Evolutionary conservation across 1,140 invertebrate species (phyloP), one percentile per base, ranked within the genome.

Genomic region (Hycleus cichorii): DNA sequence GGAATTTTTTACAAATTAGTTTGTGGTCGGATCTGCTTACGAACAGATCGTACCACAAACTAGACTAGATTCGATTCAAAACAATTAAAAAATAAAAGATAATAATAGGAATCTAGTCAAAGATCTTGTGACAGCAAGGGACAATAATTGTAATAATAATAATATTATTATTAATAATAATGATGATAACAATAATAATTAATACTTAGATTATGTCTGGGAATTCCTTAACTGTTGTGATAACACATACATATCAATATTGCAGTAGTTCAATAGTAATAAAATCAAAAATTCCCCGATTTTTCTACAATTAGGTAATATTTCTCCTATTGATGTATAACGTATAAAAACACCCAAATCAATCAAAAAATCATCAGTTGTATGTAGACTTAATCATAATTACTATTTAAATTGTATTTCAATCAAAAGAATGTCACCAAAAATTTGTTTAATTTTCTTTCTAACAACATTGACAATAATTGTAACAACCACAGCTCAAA

Each of bases 171-270:
- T 12, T 45, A 38, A 46, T 45, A 53, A 40, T 12, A 42, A 12
- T 45, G 10, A 27, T 32, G 44, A 45, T 44, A 4, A 53, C 3
- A 32, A 8, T 46, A 44, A 26, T 39, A 27, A 24, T 3, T 0
- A 44, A 53, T 39, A 24, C 46, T 53, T 45, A 24, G 24, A 43
- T 32, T 32, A 7, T 5, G 4, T 32, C 2, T 32, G 32, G 32
- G 18, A 47, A 12, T 50, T 11, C 18, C 11, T 50, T 24, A 25
- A 53, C 11, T 53, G 51, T 53, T 42, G 46, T 53, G 46, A 46
- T 53, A 46, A 46, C 42, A 53, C 42, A 24, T 53, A 53, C 51
- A 53, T 53, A 53, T 53, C 51, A 53, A 32, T 53, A n/a, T 26
- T 52, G 26, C 11, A 38, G n/a, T 49, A 27, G 5, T 49, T 4